Base-by-base conservation (phyloP, 2,113 vertebrate genomes). In the Craseonycteris thonglongyai region DNA sequence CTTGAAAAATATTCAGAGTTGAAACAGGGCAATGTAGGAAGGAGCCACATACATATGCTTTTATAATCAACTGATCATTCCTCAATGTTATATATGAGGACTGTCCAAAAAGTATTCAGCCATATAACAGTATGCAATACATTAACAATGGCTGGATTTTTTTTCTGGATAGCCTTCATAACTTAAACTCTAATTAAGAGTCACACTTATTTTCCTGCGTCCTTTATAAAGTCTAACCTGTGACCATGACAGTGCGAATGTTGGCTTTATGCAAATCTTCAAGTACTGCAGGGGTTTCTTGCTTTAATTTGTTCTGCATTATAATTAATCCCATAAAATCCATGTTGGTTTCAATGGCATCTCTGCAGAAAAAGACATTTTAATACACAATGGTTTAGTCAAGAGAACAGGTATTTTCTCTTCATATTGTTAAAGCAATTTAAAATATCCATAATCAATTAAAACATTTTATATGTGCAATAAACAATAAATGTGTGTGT, bases 301-400 rank as follows among this genome's bases (percentile, higher is more conserved):
- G 96, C 97, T 99, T 99, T 94, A 99, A 98, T 93, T 99, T 99
- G 98, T 99, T 99, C 98, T 99, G 99, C 99, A 99, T 99, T 98
- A 99, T 98, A 96, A 99, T 99, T 94, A 99, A 98, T 93, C 99
- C 99, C 98, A 99, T 97, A 97, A 99, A 99, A 92, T 99, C 99
- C 99, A 99, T 99, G 98, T 99, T 99, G 95, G 98, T 98, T 98
- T 99, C 99, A 83, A 99, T 99, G 97, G 98, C 98, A 98, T 99
- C 99, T 98, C 99, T 99, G 88, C 24, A 96, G 94, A 90, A 94
- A 90, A 94, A 96, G 35, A 93, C 90, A 74, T 90, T 93, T 96
- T 90, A 93, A 95, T 15, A 95, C 28, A 69, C 35, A 74, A 88
- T 51, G n/a, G n/a, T 81, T 95, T 68, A 94, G 35, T 93, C 58